Conservation (phyloP, 2,113 vertebrate genomes). For the Ancistrus triradiatus region DNA sequence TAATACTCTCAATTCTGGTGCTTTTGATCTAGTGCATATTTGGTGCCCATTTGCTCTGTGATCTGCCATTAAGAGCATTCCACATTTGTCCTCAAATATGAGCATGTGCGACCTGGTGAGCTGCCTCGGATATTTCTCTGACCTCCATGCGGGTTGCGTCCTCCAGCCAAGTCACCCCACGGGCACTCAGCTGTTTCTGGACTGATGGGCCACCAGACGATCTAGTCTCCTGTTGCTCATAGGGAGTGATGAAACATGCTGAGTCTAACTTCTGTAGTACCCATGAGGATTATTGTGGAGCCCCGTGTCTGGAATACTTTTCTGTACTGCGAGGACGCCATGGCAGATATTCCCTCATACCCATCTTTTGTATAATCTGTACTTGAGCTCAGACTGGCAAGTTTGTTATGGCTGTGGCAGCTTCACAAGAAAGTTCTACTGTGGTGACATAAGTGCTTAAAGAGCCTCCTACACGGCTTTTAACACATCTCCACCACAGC, state of each 20-base stretch:
- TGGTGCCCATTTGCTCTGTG: conserved; percentile 32
- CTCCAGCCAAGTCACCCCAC: conserved; percentile 61
- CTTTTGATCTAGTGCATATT: conserved; percentile 23
- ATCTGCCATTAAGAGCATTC: conserved; percentile 44
- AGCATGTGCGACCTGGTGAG: conserved; percentile 58
- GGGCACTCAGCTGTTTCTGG: conserved; percentile 68
- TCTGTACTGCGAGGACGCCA: conserved; percentile 4
- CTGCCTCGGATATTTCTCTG: conserved; percentile 64
- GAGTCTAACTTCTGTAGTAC: conserved; percentile 28
- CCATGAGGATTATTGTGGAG: conserved; percentile 41
- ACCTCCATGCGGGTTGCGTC: conserved; percentile 33
- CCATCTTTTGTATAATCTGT: conserved; percentile 28
- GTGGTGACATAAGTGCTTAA: background rate
- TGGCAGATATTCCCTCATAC: conserved; percentile 8
- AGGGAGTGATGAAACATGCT: conserved; percentile 44
- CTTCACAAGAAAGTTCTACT: background rate
- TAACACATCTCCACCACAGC: background rate
- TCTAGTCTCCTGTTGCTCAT: conserved; percentile 45
- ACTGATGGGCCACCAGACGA: conserved; percentile 53
- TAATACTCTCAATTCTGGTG: background rate
- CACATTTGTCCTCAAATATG: conserved; percentile 58
- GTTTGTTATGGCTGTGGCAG: background rate
- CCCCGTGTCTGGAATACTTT: conserved; percentile 28
- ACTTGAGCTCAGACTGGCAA: background rate
- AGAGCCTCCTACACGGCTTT: background rate